Base-by-base conservation (phyloP, 2,113 vertebrate species). In the Calonectris borealis region DNA sequence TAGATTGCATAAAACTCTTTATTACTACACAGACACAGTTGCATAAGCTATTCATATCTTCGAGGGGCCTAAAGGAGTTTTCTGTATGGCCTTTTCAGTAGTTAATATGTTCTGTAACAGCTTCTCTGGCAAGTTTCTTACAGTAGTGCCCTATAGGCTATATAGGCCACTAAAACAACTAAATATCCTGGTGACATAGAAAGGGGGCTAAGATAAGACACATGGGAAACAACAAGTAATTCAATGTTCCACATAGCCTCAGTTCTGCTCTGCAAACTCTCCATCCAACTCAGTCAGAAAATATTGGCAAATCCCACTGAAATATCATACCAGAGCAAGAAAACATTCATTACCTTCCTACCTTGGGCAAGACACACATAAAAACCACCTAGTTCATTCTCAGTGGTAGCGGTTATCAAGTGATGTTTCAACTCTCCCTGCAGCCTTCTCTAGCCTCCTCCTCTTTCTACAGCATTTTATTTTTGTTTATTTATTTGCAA, bases 221-320 rank as follows among this genome's bases (percentile, higher is more conserved):
- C 60, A 15, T 2, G 14, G 34, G 54, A 86, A 96, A 75, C 26
- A 60, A 76, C 2, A 38, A 71, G 58, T 13, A 94, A 44, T 61
- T 61, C 46, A 38, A 4, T 27, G 34, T 24, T 77, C 38, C 86
- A 65, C 68, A 55, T 2, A 80, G 57, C 26, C 62, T 80, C 48
- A 75, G 58, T 34, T 69, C 86, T 80, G 70, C 58, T 95, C 68
- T 64, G 64, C 27, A 93, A 88, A 48, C 8, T 25, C n/a, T 65
- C 40, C 40, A 73, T 88, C 58, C 52, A 69, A 29, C n/a, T 88
- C 62, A 22, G 58, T 27, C 25, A 72, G 69, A 88, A 96, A 80
- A 83, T 72, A 90, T 11, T 88, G 79, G 20, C 75, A 92, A 88
- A 88, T 83, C 66, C 82, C 86, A 83, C 75, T 72, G 76, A 96